These are phyloP conservation scores for Leptinotarsa texana DNA, from an alignment of 1,140 invertebrate species.

Conservation along the genomic window DNA sequence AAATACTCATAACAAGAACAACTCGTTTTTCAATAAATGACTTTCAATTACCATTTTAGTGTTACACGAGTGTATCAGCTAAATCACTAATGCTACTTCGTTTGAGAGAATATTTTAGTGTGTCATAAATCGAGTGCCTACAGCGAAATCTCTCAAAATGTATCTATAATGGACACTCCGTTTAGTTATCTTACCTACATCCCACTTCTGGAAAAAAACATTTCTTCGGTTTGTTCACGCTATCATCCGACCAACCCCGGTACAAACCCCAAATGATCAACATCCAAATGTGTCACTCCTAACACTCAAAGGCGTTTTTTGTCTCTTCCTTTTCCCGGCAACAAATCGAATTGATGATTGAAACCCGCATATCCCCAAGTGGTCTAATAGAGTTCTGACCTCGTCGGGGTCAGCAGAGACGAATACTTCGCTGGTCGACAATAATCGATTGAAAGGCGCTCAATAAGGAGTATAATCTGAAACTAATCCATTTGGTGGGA, in stretches of 20 bases:
- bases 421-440: not conserved
- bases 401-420: not conserved
- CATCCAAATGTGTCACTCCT: not conserved
- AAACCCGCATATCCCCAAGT: conserved; percentile 7
- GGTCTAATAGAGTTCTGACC: not conserved
- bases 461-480: conserved; percentile 8
- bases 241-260: not conserved
- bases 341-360: conserved; percentile 3
- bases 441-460: not conserved
- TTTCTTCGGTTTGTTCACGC: too few relatives aligned
- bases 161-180: too few relatives aligned
- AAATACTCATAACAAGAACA: too few relatives aligned
- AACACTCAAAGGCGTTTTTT: not conserved
- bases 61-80: too few relatives aligned
- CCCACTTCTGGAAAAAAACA: too few relatives aligned
- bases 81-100: too few relatives aligned
- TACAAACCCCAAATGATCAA: conserved; percentile 1
- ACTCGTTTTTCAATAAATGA: too few relatives aligned
- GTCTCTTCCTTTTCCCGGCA: not conserved
- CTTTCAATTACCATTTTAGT: too few relatives aligned
- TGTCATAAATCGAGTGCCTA: too few relatives aligned
- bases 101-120: too few relatives aligned
- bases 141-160: too few relatives aligned
- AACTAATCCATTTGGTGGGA: not conserved
- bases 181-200: too few relatives aligned